phyloP scores from a whole-genome alignment of 2,888 invertebrate species.

The Patella ulyssiponensis region DNA sequence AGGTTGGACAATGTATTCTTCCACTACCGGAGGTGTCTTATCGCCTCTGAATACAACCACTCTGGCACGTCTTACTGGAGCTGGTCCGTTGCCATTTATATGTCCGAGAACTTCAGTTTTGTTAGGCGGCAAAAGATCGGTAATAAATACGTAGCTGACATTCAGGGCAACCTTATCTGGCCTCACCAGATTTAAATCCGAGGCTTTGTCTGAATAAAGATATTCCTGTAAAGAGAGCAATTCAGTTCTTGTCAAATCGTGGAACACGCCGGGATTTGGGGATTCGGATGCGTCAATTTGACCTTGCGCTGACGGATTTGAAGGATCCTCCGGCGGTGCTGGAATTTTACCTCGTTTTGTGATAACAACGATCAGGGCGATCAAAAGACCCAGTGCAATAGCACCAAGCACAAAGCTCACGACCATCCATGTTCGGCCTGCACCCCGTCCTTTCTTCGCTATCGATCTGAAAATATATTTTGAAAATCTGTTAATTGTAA shows the following conservation, averaged over 20 bases:
- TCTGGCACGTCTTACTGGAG: slow-evolving; percentile 47
- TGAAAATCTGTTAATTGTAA: too few species aligned
- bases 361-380: slow-evolving; percentile 34
- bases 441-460: background rate
- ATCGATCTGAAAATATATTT: background rate
- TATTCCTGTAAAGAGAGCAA: slow-evolving; percentile 34
- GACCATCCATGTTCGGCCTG: slow-evolving; percentile 36
- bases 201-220: slow-evolving; percentile 31
- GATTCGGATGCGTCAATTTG: slow-evolving; percentile 40
- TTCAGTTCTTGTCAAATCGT: slow-evolving; percentile 47
- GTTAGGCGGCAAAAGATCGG: slow-evolving; percentile 45
- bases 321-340: background rate
- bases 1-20: slow-evolving; percentile 56
- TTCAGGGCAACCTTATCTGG: slow-evolving; percentile 24
- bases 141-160: slow-evolving; percentile 39
- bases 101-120: slow-evolving; percentile 41
- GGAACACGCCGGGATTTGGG: slow-evolving; percentile 44
- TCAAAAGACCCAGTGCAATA: slow-evolving; percentile 37
- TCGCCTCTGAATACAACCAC: slow-evolving; percentile 55
- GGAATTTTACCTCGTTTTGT: background rate
- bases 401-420: slow-evolving; percentile 34
- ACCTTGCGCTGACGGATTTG: background rate
- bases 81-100: slow-evolving; percentile 34
- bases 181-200: slow-evolving; percentile 35
- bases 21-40: slow-evolving; percentile 38